These are phyloP conservation scores for Gadopsis marmoratus DNA, from an alignment of 2,797 vertebrate species.

Conservation along the genomic window DNA sequence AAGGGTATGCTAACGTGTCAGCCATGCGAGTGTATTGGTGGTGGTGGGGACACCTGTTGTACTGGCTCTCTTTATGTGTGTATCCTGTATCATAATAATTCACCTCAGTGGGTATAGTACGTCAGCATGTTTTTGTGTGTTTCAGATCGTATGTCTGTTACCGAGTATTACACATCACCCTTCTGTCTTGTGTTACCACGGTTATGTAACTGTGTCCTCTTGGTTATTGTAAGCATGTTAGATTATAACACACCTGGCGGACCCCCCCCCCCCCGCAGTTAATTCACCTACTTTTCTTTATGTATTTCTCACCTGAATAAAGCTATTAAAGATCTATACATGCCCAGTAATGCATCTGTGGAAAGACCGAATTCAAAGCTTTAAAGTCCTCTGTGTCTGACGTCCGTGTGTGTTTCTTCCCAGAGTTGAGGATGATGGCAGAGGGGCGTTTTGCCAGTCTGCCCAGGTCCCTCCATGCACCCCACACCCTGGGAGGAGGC, in stretches of 20 bases:
- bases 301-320: neutral
- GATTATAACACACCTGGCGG: neutral
- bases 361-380: neutral
- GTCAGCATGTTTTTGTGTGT: constrained; percentile 27
- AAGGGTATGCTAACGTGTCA: constrained; percentile 4
- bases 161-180: constrained; percentile 1
- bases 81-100: constrained; percentile 43
- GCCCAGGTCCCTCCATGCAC: constrained; percentile 89
- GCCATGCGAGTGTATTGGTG: constrained; percentile 16
- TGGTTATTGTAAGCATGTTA: neutral
- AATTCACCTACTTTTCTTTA: neutral
- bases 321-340: neutral
- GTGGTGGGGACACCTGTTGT: constrained; percentile 6
- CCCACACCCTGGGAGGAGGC: constrained; percentile 69
- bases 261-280: neutral
- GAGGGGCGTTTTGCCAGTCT: constrained; percentile 95
- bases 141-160: constrained; percentile 35
- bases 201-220: constrained; percentile 35
- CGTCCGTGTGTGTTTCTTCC: constrained; percentile 16
- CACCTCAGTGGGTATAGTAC: constrained; percentile 13
- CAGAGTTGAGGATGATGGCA: constrained; percentile 94
- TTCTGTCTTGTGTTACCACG: constrained; percentile 15
- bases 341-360: neutral
- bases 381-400: neutral
- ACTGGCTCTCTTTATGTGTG: constrained; percentile 2